Conservation (phyloP, 2,113 vertebrate genomes). For the Chelonoidis abingdonii region DNA sequence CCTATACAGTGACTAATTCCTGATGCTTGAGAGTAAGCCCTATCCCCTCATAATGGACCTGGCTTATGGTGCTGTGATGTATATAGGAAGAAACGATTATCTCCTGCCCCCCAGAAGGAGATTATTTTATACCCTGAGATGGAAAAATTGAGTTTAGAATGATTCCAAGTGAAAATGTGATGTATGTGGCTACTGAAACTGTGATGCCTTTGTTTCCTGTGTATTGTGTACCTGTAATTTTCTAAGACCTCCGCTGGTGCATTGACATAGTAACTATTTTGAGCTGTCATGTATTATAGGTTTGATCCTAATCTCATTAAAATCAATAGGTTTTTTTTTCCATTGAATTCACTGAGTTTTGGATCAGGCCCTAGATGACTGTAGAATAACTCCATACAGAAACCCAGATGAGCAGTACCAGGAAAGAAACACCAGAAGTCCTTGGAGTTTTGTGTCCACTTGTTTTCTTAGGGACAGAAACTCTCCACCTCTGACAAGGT, state of each 20-base stretch:
- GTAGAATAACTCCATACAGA: not conserved
- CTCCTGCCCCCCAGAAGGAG: not conserved
- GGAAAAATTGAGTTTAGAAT: not conserved
- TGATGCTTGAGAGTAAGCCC: not conserved
- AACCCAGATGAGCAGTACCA: not conserved
- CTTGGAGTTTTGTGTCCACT: not conserved
- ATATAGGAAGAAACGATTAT: not conserved
- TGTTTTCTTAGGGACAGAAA: not conserved
- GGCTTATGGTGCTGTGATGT: not conserved
- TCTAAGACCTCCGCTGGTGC: not conserved
- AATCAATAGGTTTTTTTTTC: not conserved
- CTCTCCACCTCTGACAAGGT: not conserved
- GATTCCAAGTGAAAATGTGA: not conserved
- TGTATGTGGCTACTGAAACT: not conserved
- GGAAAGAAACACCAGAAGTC: not conserved
- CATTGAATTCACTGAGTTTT: not conserved
- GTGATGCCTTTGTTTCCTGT: not conserved
- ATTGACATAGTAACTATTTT: not conserved
- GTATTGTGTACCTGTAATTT: not conserved
- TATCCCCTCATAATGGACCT: not conserved
- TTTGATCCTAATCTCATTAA: constrained; percentile 7
- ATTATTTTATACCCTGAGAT: not conserved
- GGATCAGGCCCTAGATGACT: not conserved
- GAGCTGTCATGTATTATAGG: not conserved
- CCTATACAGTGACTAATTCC: not conserved